Percentiles rank a stretch among this genome's conserved stretches.
Evolutionary conservation across 1,140 invertebrate species (phyloP).

Genomic region (Drosophila repleta): DNA sequence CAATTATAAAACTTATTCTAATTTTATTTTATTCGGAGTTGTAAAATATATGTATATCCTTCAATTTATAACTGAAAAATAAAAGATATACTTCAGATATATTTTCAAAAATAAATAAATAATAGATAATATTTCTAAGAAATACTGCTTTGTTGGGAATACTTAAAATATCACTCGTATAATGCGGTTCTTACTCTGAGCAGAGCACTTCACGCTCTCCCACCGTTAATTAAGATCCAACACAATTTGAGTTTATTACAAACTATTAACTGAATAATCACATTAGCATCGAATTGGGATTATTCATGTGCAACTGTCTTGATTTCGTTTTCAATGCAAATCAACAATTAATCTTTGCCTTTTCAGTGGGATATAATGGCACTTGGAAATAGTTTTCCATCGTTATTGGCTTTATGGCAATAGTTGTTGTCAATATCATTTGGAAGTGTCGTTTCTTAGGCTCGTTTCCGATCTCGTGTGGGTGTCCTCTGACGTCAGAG

Average conservation of each 20-base stretch:
- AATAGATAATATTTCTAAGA: too few species aligned
- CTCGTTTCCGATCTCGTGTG: background rate
- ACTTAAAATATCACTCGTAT: too few species aligned
- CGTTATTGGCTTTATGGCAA: constrained; percentile 4
- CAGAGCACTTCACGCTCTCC: too few species aligned
- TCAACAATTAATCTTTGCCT: constrained; percentile 2
- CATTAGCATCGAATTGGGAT: background rate
- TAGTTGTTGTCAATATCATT: constrained; percentile 21
- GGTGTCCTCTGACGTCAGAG: constrained; percentile 37
- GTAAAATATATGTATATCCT: too few species aligned
- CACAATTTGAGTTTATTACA: background rate
- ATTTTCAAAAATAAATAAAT: too few species aligned
- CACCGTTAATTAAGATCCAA: too few species aligned
- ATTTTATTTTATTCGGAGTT: too few species aligned
- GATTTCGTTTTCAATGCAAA: background rate
- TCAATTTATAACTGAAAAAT: too few species aligned
- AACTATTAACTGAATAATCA: background rate
- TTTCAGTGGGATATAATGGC: background rate
- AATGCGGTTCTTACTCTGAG: too few species aligned
- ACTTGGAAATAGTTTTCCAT: constrained; percentile 7
- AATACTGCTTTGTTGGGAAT: too few species aligned
- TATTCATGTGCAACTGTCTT: background rate
- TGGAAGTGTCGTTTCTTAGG: constrained; percentile 14
- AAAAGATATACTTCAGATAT: too few species aligned
- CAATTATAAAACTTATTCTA: too few species aligned